A percentile compares a stretch with the other conserved stretches of the same genome.
phyloP scores from a whole-genome alignment of 2,797 vertebrate genomes.

The Poecilia gillii region DNA sequence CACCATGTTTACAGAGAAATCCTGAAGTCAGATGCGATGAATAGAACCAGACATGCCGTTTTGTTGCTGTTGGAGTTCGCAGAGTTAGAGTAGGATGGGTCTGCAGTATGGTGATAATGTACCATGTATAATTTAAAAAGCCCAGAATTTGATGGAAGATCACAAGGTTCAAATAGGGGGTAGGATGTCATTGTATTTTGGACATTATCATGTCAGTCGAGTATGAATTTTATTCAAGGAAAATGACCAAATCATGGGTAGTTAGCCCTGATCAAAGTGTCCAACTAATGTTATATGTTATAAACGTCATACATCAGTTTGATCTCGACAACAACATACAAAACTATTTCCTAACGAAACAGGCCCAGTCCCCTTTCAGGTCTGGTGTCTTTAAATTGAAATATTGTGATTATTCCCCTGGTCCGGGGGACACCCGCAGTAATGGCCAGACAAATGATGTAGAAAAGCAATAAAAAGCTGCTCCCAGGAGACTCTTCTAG shows the following conservation, averaged over 20 bases:
- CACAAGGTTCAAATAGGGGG: neutral
- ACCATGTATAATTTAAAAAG: neutral
- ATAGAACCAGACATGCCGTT: neutral
- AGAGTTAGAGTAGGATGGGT: neutral
- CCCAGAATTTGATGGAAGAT: neutral
- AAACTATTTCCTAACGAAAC: constrained; percentile 49
- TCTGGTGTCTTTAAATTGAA: constrained; percentile 73
- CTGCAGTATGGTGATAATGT: neutral
- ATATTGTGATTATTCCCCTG: constrained; percentile 76
- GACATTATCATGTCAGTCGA: neutral
- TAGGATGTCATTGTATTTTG: neutral
- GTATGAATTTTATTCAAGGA: neutral
- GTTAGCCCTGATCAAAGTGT: constrained; percentile 17
- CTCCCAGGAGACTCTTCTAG: constrained; percentile 74
- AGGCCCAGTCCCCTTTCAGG: constrained; percentile 29
- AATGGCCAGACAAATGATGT: constrained; percentile 80
- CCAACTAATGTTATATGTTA: constrained; percentile 22
- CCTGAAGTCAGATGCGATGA: neutral
- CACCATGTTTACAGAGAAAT: neutral
- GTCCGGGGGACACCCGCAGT: constrained; percentile 63
- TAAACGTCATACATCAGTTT: constrained; percentile 7
- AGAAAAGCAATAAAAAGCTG: constrained; percentile 78
- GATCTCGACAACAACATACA: constrained; percentile 57
- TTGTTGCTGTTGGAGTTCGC: neutral
- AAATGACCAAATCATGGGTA: neutral